A percentile compares a stretch with the other conserved stretches of the same genome.
These are phyloP conservation scores for Drosophila hawaiiensis DNA, from an alignment of 2,888 invertebrate species.

Conservation along the genomic window DNA sequence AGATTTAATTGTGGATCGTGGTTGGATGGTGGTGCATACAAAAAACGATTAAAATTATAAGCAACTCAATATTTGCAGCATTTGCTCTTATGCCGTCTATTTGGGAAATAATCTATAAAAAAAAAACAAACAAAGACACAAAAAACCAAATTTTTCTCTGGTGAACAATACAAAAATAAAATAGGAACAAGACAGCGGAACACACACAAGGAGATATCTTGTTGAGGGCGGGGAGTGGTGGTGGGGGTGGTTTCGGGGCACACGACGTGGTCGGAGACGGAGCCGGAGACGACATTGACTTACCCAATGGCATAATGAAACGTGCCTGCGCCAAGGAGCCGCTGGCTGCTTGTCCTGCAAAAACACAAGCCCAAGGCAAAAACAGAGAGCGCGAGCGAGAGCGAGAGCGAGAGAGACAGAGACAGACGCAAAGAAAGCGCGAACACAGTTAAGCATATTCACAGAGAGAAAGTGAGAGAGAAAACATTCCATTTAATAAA, in stretches of 20 bases:
- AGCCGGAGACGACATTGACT: conserved; percentile 54
- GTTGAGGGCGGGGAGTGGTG: not conserved
- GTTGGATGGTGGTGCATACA: conserved; percentile 29
- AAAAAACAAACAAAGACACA: conserved; percentile 31
- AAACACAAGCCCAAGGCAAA: conserved; percentile 42
- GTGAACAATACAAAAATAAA: conserved; percentile 26
- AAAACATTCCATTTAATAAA: conserved; percentile 56
- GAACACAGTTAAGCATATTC: conserved; percentile 57
- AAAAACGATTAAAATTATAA: conserved; percentile 62
- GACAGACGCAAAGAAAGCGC: conserved; percentile 11
- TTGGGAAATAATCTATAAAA: conserved; percentile 84
- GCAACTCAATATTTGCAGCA: conserved; percentile 80
- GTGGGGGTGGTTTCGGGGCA: not conserved
- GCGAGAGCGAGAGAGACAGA: conserved; percentile 1
- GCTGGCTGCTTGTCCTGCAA: conserved; percentile 66
- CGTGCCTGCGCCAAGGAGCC: conserved; percentile 68
- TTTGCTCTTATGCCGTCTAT: conserved; percentile 82
- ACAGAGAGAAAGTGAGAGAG: conserved; percentile 29
- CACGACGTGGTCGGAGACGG: conserved; percentile 9
- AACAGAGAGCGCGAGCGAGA: conserved; percentile 36
- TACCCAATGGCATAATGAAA: conserved; percentile 82
- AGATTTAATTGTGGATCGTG: conserved; percentile 11
- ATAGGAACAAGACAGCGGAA: conserved; percentile 18
- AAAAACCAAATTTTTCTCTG: conserved; percentile 21
- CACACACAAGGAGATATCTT: not conserved